Evolutionary conservation across 2,797 vertebrate genomes (phyloP).

Genomic region (Sarcoramphus papa): DNA sequence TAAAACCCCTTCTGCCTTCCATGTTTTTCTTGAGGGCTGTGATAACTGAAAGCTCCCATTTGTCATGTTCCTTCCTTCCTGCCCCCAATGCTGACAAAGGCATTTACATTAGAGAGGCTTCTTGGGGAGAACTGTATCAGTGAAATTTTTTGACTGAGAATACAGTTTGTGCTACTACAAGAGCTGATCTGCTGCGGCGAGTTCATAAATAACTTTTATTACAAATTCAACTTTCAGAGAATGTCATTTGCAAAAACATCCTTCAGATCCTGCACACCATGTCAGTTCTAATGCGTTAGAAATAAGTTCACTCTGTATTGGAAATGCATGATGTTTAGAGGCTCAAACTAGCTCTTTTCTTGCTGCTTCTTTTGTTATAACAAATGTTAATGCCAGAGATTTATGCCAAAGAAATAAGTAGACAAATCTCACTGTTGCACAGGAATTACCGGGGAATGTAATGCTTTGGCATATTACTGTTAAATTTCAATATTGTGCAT

Average conservation of each 20-base stretch:
- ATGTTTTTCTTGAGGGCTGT: background rate
- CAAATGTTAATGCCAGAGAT: background rate
- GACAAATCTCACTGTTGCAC: background rate
- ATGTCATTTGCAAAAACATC: background rate
- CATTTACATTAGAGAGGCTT: background rate
- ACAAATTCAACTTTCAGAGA: background rate
- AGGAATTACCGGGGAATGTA: background rate
- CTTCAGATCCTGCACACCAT: background rate
- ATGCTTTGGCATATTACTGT: background rate
- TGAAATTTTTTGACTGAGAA: background rate
- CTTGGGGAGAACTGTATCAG: background rate
- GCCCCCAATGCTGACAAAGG: background rate
- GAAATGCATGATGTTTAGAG: background rate
- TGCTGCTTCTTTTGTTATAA: background rate
- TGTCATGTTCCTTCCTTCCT: background rate
- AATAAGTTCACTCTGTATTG: background rate
- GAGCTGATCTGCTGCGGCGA: background rate
- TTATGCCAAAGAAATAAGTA: background rate
- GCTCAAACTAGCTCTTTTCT: background rate
- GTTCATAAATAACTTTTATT: constrained; percentile 14
- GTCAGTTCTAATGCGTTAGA: background rate
- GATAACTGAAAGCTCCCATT: background rate
- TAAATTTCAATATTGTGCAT: background rate
- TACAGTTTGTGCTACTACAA: background rate
- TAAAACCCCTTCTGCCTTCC: background rate